A percentile compares a stretch with the other conserved stretches of the same genome.
These are phyloP conservation scores for Columba livia DNA, from an alignment of 2,113 vertebrate species.

Conservation along the genomic window DNA sequence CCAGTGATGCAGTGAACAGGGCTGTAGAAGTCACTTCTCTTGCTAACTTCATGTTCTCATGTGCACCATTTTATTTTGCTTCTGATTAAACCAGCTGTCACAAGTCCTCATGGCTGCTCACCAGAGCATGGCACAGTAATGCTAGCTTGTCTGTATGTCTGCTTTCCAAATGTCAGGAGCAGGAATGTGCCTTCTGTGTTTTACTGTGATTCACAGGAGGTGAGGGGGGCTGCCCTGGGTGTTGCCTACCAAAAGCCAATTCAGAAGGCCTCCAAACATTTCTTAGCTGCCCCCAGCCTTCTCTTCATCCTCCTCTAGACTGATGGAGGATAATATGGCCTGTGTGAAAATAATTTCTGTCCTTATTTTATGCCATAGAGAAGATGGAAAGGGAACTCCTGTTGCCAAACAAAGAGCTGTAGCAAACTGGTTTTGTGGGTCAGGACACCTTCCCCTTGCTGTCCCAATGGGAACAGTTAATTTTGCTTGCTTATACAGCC, in stretches of 20 bases:
- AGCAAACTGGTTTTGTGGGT: background rate
- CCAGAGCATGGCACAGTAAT: conserved; percentile 41
- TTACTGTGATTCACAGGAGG: background rate
- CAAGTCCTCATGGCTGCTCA: conserved; percentile 57
- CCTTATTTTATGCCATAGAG: background rate
- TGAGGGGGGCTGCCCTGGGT: background rate
- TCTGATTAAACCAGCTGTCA: conserved; percentile 46
- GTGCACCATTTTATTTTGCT: conserved; percentile 56
- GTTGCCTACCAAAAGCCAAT: background rate
- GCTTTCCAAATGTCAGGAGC: background rate
- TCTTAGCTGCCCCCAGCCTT: background rate
- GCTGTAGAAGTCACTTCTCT: conserved; percentile 13
- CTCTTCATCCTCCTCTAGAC: background rate
- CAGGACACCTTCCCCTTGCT: background rate
- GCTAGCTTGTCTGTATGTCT: conserved; percentile 22
- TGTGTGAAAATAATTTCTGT: background rate
- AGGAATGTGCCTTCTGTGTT: background rate
- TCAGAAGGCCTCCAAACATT: background rate
- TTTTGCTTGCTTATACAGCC: background rate
- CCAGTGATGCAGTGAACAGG: conserved; percentile 6
- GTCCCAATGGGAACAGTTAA: background rate
- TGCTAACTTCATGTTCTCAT: background rate
- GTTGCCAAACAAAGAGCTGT: background rate
- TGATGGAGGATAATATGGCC: background rate
- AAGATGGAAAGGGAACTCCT: background rate